Percentiles rank a stretch among this genome's conserved stretches.
Conservation (phyloP, 2,888 invertebrate genomes). For the Dendrolimus pini region DNA sequence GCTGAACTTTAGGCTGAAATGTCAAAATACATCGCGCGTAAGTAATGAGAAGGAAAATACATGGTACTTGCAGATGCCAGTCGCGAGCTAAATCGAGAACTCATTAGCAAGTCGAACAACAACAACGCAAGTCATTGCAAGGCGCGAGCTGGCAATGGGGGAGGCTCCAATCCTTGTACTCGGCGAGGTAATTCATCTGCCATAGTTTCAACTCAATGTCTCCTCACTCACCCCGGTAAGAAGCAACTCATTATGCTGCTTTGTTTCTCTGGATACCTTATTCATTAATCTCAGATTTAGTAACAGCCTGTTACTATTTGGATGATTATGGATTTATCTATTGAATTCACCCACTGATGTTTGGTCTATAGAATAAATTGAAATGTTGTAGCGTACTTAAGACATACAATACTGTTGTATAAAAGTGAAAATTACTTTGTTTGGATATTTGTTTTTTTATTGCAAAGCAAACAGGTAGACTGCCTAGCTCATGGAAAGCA, state of each 20-base stretch:
- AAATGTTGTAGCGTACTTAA: too few species aligned
- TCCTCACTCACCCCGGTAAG: constrained; percentile 23
- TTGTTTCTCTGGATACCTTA: constrained; percentile 32
- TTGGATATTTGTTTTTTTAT: too few species aligned
- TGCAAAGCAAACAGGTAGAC: too few species aligned
- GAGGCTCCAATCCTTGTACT: constrained; percentile 10
- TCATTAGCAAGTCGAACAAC: constrained; percentile 66
- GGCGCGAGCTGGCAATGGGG: constrained; percentile 17
- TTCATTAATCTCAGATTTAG: constrained; percentile 30
- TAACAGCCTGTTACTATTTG: too few species aligned
- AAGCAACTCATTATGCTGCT: constrained; percentile 39
- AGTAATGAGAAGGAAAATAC: constrained; percentile 47
- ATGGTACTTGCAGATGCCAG: constrained; percentile 38
- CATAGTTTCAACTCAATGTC: constrained; percentile 30
- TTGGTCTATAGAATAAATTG: too few species aligned
- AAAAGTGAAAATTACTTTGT: too few species aligned
- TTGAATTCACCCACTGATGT: too few species aligned
- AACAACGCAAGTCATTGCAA: constrained; percentile 55
- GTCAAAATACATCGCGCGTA: constrained; percentile 40
- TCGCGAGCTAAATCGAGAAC: constrained; percentile 51
- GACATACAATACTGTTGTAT: too few species aligned
- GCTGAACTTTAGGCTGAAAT: constrained; percentile 29
- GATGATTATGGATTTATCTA: too few species aligned
- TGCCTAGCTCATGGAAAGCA: too few species aligned
- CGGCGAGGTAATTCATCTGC: constrained; percentile 28